A percentile compares a stretch with the other conserved stretches of the same genome.
phyloP scores from a whole-genome alignment of 53 echinoderm and acorn worm genomes.

The Zoroaster sp. region DNA sequence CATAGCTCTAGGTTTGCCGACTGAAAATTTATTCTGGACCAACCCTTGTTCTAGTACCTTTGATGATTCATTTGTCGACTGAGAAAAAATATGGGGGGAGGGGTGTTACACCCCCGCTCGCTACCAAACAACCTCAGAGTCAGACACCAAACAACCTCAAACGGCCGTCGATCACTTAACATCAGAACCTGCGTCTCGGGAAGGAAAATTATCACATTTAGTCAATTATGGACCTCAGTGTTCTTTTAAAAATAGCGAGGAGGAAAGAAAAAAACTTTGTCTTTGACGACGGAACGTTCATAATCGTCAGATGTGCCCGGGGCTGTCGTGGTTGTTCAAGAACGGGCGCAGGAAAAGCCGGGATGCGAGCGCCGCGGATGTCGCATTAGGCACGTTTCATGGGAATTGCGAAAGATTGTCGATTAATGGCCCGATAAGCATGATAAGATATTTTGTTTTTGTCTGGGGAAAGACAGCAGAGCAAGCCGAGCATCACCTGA shows the following conservation, averaged over 20 bases:
- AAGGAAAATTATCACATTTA: constrained; percentile 31
- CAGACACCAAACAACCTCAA: not conserved
- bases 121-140: no score
- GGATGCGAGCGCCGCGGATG: not conserved
- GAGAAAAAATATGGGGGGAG: not conserved
- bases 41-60: no score
- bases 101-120: no score
- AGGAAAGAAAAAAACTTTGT: not conserved
- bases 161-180: constrained; percentile 10
- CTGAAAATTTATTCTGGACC: no score
- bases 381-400: constrained; percentile 43
- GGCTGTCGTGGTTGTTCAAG: not conserved
- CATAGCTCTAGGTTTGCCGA: no score
- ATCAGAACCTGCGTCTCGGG: constrained; percentile 16
- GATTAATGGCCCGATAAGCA: constrained; percentile 48
- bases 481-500: constrained; percentile 6
- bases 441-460: not conserved
- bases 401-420: constrained; percentile 11
- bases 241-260: constrained; percentile 11
- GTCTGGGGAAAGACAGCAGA: not conserved
- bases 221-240: constrained; percentile 22
- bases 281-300: not conserved
- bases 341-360: not conserved
- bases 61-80: no score
- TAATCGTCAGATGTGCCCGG: not conserved